Base-by-base conservation (phyloP, 2,113 vertebrate genomes). In the Phyllostomus hastatus region DNA sequence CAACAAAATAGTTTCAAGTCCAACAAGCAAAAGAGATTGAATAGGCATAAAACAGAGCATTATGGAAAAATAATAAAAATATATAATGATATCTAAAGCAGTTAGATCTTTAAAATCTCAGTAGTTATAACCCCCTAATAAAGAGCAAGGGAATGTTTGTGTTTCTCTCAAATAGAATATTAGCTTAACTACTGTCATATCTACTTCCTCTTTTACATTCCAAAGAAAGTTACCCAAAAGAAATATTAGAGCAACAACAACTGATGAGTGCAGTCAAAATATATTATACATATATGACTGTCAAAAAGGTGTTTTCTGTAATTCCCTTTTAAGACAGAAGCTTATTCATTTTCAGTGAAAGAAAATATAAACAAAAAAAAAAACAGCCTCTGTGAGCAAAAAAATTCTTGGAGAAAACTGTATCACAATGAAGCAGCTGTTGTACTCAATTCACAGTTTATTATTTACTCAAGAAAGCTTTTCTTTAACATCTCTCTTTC, bases 1-100 rank as follows among this genome's bases (percentile, higher is more conserved):
- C 70, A 94, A 94, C 83, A 95, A 89, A 96, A 19, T 16, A 50
- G 79, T 78, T 76, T 95, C 67, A 88, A 84, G 57, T 38, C 61
- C 78, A 97, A 98, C 24, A 85, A 96, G 72, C 59, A 67, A 19
- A 86, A 88, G 66, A 96, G 59, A 97, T 85, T 41, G 96, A 95
- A 94, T 24, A 52, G 4, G 66, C 38, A 96, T 15, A 90, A n/a
- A 72, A 75, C 52, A 79, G 31, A 48, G 59, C n/a, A 57, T 66
- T 82, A 61, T 2, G 20, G 24, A 64, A 46, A 82, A 64, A 64
- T 31, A 22, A 61, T 61, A 61, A 61, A 12, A 28, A 64, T 64
- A 64, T 14, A 64, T 31, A 31, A 5, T 64, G 26, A 64, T 64
- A 31, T 64, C 28, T 31, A 64, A 61, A 90, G 86, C 86, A 96